phyloP scores from a whole-genome alignment of 2,113 vertebrate genomes.

The Patagioenas fasciata region DNA sequence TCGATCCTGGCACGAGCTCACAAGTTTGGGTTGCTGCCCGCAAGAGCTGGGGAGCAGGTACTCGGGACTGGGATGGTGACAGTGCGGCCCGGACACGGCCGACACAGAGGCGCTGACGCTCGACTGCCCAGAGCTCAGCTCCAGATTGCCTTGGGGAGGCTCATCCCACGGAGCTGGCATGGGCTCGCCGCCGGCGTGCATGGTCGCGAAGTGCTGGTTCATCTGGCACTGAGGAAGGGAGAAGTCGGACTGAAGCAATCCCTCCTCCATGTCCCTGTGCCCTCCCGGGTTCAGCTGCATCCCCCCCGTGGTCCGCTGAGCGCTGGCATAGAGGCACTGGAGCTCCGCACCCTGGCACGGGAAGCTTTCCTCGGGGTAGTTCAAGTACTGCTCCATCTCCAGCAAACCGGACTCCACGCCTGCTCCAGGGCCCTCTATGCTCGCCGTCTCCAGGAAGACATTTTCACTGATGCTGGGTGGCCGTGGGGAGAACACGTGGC shows the following conservation, averaged over 20 bases:
- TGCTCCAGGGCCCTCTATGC: conserved; percentile 63
- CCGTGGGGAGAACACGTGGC: conserved; percentile 87
- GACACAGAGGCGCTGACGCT: neutral
- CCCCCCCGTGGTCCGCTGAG: conserved; percentile 22
- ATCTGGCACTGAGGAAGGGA: conserved; percentile 83
- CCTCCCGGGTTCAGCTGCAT: conserved; percentile 53
- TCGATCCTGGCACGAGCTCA: conserved; percentile 37
- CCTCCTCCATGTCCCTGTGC: conserved; percentile 66
- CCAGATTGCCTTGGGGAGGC: neutral
- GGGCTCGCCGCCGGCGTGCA: conserved; percentile 34
- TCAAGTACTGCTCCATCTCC: conserved; percentile 78
- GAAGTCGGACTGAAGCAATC: conserved; percentile 79
- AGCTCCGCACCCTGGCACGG: conserved; percentile 62
- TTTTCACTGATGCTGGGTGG: conserved; percentile 93
- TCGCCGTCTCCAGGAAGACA: conserved; percentile 77
- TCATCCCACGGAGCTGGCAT: conserved; percentile 71
- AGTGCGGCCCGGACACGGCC: neutral
- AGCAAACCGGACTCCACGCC: conserved; percentile 67
- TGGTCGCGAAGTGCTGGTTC: conserved; percentile 73
- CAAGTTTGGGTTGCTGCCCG: neutral
- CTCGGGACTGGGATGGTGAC: conserved; percentile 70
- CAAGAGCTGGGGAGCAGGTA: conserved; percentile 60
- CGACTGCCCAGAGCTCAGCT: neutral
- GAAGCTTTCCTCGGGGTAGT: conserved; percentile 73
- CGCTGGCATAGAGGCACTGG: conserved; percentile 63